Percentiles rank a stretch among this genome's conserved stretches.
phyloP scores from a whole-genome alignment of 2,797 vertebrate species.

The Cynodonichthys magdalenae region DNA sequence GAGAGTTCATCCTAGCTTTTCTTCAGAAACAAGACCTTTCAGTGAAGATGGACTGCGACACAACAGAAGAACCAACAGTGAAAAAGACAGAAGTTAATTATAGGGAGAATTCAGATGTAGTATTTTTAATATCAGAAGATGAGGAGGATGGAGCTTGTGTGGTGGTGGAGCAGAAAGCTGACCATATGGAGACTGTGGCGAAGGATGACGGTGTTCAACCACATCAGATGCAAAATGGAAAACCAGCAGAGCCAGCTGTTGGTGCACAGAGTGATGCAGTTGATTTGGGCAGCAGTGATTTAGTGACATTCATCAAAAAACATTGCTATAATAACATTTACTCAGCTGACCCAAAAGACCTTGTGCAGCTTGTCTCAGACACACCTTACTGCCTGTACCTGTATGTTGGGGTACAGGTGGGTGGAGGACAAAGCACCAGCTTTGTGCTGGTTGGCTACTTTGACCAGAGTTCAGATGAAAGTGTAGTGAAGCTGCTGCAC shows the following conservation, averaged over 20 bases:
- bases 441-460: constrained; percentile 74
- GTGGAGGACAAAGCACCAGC: constrained; percentile 16
- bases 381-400: constrained; percentile 77
- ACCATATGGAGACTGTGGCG: background rate
- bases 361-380: constrained; percentile 35
- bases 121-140: constrained; percentile 46
- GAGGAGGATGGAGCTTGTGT: constrained; percentile 34
- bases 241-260: background rate
- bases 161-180: background rate
- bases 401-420: constrained; percentile 60
- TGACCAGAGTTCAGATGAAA: constrained; percentile 40
- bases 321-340: background rate
- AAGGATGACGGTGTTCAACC: background rate
- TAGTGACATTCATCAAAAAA: constrained; percentile 30
- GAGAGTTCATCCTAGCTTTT: background rate
- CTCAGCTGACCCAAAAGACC: constrained; percentile 25
- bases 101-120: background rate
- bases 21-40: background rate
- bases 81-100: background rate
- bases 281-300: background rate
- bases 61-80: background rate
- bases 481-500: constrained; percentile 59
- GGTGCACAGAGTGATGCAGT: background rate
- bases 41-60: background rate
- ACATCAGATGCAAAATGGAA: accelerated